These are phyloP conservation scores for Episyrphus balteatus DNA, from an alignment of 1,140 invertebrate genomes.

Conservation along the genomic window DNA sequence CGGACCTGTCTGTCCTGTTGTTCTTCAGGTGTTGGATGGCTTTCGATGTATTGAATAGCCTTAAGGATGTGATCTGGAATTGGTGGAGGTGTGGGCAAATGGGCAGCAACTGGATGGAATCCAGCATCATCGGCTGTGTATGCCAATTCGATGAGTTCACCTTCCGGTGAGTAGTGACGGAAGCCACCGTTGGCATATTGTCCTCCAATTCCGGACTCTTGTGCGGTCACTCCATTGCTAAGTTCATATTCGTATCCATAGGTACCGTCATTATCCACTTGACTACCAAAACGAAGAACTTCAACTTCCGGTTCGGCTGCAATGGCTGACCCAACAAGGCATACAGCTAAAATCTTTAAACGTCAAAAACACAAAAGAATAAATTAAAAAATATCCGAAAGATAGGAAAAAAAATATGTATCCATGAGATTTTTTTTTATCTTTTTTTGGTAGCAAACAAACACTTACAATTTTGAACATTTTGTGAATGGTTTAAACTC, in stretches of 20 bases:
- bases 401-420: neutral
- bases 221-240: constrained; percentile 48
- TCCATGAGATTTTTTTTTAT: no score
- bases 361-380: constrained; percentile 1
- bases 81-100: constrained; percentile 64
- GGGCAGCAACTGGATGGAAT: constrained; percentile 58
- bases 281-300: constrained; percentile 21
- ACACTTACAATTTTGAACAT: constrained; percentile 10
- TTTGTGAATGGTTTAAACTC: neutral
- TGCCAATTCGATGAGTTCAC: constrained; percentile 37
- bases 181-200: constrained; percentile 28
- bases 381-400: neutral
- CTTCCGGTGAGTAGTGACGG: constrained; percentile 35
- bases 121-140: constrained; percentile 71
- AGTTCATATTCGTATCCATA: constrained; percentile 42
- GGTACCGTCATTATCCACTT: constrained; percentile 46
- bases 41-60: constrained; percentile 47
- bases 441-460: neutral
- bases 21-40: constrained; percentile 36
- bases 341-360: constrained; percentile 5
- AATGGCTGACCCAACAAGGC: constrained; percentile 9
- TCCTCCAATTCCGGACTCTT: constrained; percentile 42
- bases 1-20: neutral
- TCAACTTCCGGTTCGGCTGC: constrained; percentile 18
- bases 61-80: constrained; percentile 60